A percentile compares a stretch with the other conserved stretches of the same genome.
Conservation (phyloP, 1,140 invertebrate genomes). For the Drosophila biarmipes region DNA sequence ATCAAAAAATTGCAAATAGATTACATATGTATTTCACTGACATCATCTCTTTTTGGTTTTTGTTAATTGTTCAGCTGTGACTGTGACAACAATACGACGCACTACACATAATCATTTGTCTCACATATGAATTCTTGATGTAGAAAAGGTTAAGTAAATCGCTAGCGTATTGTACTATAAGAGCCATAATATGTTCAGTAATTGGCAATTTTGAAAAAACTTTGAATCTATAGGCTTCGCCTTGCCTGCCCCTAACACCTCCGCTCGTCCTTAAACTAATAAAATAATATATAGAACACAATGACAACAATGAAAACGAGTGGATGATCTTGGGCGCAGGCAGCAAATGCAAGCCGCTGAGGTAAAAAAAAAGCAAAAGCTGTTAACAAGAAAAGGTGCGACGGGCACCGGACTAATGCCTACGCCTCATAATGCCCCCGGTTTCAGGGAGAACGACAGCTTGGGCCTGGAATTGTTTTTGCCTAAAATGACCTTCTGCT, state of each 20-base stretch:
- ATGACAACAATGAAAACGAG: slow-evolving; percentile 56
- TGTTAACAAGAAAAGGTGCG: slow-evolving; percentile 61
- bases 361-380: slow-evolving; percentile 63
- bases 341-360: slow-evolving; percentile 33
- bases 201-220: slow-evolving; percentile 63
- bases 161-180: slow-evolving; percentile 72
- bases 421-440: slow-evolving; percentile 87
- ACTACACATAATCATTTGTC: slow-evolving; percentile 68
- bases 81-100: slow-evolving; percentile 55
- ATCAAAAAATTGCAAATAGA: slow-evolving; percentile 65
- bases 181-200: slow-evolving; percentile 54
- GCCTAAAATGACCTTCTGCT: slow-evolving; percentile 98
- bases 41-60: slow-evolving; percentile 26
- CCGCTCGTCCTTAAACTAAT: slow-evolving; percentile 33
- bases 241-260: slow-evolving; percentile 49
- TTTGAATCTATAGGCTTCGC: slow-evolving; percentile 43
- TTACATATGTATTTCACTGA: slow-evolving; percentile 52
- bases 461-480: slow-evolving; percentile 98
- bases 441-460: slow-evolving; percentile 95
- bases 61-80: slow-evolving; percentile 33
- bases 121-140: slow-evolving; percentile 49
- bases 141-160: slow-evolving; percentile 64
- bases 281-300: slow-evolving; percentile 47
- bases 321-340: slow-evolving; percentile 46
- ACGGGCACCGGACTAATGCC: slow-evolving; percentile 10